These are phyloP conservation scores for Melanocharis versteri DNA, from an alignment of 2,113 vertebrate species.

Conservation along the genomic window DNA sequence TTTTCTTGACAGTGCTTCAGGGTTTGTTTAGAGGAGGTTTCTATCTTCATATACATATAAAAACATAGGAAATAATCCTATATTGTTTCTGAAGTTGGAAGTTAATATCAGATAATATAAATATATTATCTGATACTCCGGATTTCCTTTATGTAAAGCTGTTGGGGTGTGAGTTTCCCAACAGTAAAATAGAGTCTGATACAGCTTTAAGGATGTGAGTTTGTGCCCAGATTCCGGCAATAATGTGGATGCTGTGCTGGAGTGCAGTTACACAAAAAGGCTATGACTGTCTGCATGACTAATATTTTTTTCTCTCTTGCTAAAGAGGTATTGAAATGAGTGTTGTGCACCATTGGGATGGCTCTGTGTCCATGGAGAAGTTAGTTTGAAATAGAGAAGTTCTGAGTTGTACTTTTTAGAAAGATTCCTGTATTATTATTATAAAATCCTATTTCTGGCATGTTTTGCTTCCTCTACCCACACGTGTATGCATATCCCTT, in stretches of 20 bases:
- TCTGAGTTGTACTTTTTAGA: neutral
- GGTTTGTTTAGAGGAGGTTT: neutral
- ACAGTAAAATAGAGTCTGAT: neutral
- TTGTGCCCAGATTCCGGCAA: neutral
- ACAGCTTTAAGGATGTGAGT: neutral
- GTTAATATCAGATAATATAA: neutral
- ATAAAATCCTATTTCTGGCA: neutral
- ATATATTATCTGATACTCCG: neutral
- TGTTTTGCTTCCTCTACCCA: neutral
- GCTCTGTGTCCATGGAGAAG: neutral
- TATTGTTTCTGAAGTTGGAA: neutral
- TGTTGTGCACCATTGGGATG: neutral
- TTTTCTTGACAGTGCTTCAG: neutral
- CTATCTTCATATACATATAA: neutral
- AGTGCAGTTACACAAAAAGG: neutral
- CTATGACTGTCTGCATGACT: neutral
- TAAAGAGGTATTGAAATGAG: neutral
- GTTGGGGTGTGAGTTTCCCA: neutral
- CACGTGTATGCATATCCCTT: fast-evolving
- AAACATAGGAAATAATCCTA: neutral
- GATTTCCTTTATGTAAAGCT: neutral
- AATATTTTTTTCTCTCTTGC: neutral
- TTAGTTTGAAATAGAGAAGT: neutral
- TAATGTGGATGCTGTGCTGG: neutral
- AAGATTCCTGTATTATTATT: neutral